Evolutionary conservation across 2,797 vertebrate genomes (phyloP), one percentile per base, ranked within the genome.

Genomic region (Alcedo quadribrachys): DNA sequence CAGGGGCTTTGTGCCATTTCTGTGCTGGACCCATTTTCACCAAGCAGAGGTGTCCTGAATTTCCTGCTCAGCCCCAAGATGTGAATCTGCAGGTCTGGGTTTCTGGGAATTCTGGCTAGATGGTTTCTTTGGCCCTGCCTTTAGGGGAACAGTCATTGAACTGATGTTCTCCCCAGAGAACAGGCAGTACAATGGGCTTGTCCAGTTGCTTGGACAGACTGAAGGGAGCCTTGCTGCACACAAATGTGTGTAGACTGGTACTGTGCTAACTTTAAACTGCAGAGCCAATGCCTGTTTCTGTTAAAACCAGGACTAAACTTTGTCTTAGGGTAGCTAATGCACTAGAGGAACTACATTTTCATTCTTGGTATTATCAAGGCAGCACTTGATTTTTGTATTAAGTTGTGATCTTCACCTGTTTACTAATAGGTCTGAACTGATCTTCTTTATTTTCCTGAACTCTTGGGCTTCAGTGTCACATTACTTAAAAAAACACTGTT

Each of bases 211-310:
- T 45, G 48, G 57, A 16, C 1, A 20, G 14, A 42, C 10, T 35
- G 3, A 6, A 55, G 11, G 16, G 18, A 54, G 16, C 18, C 5
- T 46, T 50, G 13, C 16, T 71, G 71, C 42, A 33, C 28, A 37
- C 27, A 51, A 9, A 48, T 18, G 20, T 0, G 4, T 5, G 13
- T 11, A 12, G 54, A 8, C n/a, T 13, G 0, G 1, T 12, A 28
- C 32, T 1, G 1, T 2, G 13, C 30, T 20, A 4, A 24, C 27
- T 53, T 53, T 53, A 30, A 53, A 27, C 50, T 18, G 27, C 8
- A 7, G 63, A 40, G 10, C 4, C 3, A 2, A 7, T 27, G 53
- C 40, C 20, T 48, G 5, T 12, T 42, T 6, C 15, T 71, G 50
- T 20, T 37, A 18, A 22, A n/a, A 2, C 12, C 28, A 54, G n/a